phyloP scores from a whole-genome alignment of 2,888 invertebrate species.

The Macrophya annulata region DNA sequence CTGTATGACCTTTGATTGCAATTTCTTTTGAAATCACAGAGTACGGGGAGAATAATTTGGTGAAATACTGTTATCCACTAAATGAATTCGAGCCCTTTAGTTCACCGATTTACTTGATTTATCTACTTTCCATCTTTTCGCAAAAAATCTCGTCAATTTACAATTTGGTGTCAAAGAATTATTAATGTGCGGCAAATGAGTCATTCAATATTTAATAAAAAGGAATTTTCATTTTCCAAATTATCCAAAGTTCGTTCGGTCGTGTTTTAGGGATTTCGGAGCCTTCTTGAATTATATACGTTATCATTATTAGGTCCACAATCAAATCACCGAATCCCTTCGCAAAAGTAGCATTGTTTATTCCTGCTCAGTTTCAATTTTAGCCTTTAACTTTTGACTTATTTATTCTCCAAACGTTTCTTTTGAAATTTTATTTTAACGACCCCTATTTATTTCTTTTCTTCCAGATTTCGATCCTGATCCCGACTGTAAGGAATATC shows the following conservation, averaged over 20 bases:
- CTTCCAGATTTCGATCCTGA: conserved; percentile 49
- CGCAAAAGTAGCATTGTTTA: not conserved
- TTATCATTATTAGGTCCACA: conserved; percentile 17
- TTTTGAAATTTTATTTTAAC: conserved; percentile 52
- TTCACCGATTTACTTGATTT: not conserved
- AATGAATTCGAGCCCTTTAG: not conserved
- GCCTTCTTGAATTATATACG: not conserved
- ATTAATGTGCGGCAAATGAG: conserved; percentile 8
- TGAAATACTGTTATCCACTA: not conserved
- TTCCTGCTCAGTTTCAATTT: not conserved
- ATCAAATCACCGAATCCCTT: not conserved
- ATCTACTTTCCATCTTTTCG: not conserved
- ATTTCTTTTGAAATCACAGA: conserved; percentile 25
- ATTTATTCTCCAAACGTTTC: conserved; percentile 33
- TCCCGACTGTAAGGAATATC: conserved; percentile 38
- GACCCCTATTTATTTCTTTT: conserved; percentile 43
- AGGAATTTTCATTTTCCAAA: not conserved
- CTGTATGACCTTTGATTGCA: conserved; percentile 25
- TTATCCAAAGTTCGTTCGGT: not conserved
- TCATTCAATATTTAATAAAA: conserved; percentile 22
- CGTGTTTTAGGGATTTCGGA: not conserved
- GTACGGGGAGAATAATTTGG: not conserved
- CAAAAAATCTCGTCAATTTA: conserved; percentile 12
- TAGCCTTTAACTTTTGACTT: not conserved
- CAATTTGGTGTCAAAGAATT: not conserved